Conservation (phyloP, 2,888 invertebrate species). For the Pharmacophagus antenor region DNA sequence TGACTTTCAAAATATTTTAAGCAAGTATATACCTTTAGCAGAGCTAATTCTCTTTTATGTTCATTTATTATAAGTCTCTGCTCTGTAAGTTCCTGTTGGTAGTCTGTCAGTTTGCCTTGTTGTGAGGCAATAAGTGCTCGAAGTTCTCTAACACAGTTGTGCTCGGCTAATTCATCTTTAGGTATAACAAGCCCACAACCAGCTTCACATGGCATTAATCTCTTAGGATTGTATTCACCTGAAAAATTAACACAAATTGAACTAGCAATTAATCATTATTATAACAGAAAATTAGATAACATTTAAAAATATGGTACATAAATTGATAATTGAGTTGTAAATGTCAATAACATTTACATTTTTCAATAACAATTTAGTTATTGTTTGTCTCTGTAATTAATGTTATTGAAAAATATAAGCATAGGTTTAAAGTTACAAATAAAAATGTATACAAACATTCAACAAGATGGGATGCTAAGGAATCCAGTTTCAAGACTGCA, state of each 20-base stretch:
- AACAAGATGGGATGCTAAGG: conserved; percentile 89
- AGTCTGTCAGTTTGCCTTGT: conserved; percentile 91
- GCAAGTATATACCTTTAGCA: conserved; percentile 85
- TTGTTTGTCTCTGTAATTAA: too few species aligned
- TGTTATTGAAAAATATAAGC: conserved; percentile 7
- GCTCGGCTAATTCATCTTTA: conserved; percentile 96
- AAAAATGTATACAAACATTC: conserved; percentile 87
- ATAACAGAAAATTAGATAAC: too few species aligned
- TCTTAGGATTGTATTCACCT: conserved; percentile 90
- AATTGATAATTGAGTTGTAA: neutral
- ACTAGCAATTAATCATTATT: neutral
- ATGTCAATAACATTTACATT: neutral
- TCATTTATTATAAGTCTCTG: conserved; percentile 93
- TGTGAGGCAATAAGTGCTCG: conserved; percentile 91
- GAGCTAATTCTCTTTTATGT: conserved; percentile 92
- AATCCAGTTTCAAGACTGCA: conserved; percentile 91
- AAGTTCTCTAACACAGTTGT: conserved; percentile 95
- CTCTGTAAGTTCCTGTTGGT: conserved; percentile 92
- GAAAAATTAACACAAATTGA: conserved; percentile 25
- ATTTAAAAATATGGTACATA: neutral
- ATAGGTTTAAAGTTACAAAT: conserved; percentile 8
- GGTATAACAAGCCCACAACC: conserved; percentile 97
- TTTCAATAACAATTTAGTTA: too few species aligned
- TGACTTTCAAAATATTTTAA: neutral
- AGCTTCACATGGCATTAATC: conserved; percentile 94